Evolutionary conservation across 1,140 invertebrate species (phyloP).

Genomic region (Xylocopa sonorina): DNA sequence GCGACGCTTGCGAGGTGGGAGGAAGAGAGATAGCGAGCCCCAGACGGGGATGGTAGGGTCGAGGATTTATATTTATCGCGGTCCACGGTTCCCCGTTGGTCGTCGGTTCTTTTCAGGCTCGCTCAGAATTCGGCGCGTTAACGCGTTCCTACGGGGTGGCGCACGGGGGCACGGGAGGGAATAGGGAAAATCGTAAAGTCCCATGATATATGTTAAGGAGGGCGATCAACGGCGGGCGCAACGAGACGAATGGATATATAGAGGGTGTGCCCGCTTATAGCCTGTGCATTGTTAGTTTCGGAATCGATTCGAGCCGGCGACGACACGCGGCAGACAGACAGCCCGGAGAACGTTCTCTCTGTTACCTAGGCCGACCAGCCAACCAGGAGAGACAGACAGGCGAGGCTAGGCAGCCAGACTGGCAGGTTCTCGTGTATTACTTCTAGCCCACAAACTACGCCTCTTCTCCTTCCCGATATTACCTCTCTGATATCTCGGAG

Average conservation of each 20-base stretch:
- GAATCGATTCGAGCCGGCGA: constrained; percentile 64
- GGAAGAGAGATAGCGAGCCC: too few species aligned
- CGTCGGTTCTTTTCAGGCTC: background rate
- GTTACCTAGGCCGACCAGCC: constrained; percentile 32
- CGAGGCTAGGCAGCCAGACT: constrained; percentile 54
- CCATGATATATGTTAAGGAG: constrained; percentile 12
- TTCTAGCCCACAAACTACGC: constrained; percentile 68
- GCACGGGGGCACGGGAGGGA: too few species aligned
- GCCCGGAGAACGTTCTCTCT: too few species aligned
- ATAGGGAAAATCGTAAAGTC: constrained; percentile 12
- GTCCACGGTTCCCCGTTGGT: background rate
- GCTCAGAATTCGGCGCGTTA: constrained; percentile 2
- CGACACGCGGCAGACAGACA: constrained; percentile 56
- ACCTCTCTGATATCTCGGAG: constrained; percentile 68
- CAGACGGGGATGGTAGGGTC: too few species aligned
- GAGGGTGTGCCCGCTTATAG: constrained; percentile 7
- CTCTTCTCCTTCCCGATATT: constrained; percentile 65
- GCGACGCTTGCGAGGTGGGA: too few species aligned
- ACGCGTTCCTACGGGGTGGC: background rate
- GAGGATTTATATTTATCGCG: constrained; percentile 50
- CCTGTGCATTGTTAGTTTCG: constrained; percentile 56
- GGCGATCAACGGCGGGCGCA: background rate
- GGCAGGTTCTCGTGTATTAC: constrained; percentile 66
- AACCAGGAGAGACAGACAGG: constrained; percentile 46
- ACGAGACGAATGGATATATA: too few species aligned